A percentile compares a stretch with the other conserved stretches of the same genome.
These are phyloP conservation scores for Brachionus koreanus DNA, from an alignment of 1,140 invertebrate genomes.

Conservation along the genomic window DNA sequence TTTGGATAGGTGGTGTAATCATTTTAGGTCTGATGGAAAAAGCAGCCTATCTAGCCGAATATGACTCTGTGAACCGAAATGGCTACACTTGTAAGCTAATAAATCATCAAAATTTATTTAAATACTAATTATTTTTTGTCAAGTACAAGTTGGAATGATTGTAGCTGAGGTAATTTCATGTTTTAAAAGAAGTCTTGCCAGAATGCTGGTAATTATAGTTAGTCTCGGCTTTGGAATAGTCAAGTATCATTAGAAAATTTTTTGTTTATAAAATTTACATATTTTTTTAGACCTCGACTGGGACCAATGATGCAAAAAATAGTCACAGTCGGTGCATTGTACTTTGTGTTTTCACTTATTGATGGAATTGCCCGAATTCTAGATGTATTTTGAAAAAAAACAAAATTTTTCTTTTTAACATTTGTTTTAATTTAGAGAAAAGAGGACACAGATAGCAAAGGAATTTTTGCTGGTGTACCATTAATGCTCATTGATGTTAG, in stretches of 20 bases:
- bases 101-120: conserved; percentile 16
- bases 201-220: conserved; percentile 88
- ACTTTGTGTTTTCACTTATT: conserved; percentile 74
- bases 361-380: conserved; percentile 76
- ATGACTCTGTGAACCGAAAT: conserved; percentile 71
- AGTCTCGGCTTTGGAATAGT: conserved; percentile 90
- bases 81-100: conserved; percentile 62
- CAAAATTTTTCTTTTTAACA: not conserved
- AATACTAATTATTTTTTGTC: conserved; percentile 48
- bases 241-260: conserved; percentile 66
- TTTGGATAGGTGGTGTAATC: conserved; percentile 87
- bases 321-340: conserved; percentile 73
- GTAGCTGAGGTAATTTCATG: conserved; percentile 82
- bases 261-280: conserved; percentile 1
- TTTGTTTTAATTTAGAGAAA: conserved; percentile 58
- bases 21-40: conserved; percentile 69
- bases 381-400: conserved; percentile 45
- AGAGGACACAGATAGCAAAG: conserved; percentile 65
- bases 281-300: conserved; percentile 69
- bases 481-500: conserved; percentile 67
- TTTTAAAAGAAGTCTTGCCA: conserved; percentile 78
- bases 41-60: conserved; percentile 84
- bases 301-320: conserved; percentile 79
- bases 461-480: conserved; percentile 70
- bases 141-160: conserved; percentile 65